phyloP scores from a whole-genome alignment of 2,113 vertebrate species.

The Sylvietta virens region DNA sequence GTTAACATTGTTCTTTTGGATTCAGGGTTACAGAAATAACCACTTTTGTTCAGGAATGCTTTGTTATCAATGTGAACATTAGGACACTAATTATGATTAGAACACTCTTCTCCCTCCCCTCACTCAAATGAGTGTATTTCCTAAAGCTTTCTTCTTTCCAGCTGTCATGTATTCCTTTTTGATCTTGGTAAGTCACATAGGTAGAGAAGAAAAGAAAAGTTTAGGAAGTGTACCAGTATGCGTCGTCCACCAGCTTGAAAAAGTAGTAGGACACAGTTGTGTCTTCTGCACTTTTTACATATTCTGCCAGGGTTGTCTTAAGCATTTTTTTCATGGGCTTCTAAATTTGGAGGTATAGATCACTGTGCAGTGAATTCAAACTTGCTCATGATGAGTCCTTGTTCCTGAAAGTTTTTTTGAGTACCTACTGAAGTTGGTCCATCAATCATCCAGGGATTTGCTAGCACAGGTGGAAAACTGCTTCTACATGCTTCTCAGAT shows the following conservation, averaged over 20 bases:
- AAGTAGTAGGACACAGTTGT: background rate
- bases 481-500: background rate
- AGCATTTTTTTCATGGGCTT: background rate
- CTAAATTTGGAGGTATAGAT: background rate
- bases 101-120: too few relatives aligned
- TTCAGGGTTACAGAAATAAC: background rate
- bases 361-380: background rate
- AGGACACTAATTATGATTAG: too few relatives aligned
- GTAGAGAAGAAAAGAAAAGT: background rate
- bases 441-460: background rate
- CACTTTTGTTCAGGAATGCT: background rate
- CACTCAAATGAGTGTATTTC: background rate
- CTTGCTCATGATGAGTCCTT: background rate
- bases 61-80: background rate
- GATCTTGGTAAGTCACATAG: background rate
- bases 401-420: background rate
- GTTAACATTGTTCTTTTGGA: background rate
- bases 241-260: background rate
- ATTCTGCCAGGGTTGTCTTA: background rate
- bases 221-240: accelerated
- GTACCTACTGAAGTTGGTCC: accelerated
- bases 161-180: background rate
- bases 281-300: background rate
- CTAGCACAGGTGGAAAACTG: background rate
- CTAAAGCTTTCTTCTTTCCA: background rate